phyloP scores from a whole-genome alignment of 1,140 invertebrate species.

The Bombyx mandarina region DNA sequence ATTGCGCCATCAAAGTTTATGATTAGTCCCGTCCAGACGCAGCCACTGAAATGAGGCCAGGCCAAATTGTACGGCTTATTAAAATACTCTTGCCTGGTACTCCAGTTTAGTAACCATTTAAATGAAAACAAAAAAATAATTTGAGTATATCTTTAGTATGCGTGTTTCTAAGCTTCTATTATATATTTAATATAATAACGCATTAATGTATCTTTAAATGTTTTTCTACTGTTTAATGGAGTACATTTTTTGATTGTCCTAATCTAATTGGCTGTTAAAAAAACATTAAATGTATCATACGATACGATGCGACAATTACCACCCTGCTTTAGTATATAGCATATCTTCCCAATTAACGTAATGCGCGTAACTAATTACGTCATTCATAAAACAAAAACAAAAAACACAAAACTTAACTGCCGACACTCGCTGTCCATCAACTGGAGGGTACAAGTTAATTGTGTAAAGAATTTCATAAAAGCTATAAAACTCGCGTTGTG shows the following conservation, averaged over 20 bases:
- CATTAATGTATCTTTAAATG: no score
- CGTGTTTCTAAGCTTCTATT: no score
- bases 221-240: no score
- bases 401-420: constrained; percentile 27
- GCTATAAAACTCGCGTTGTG: constrained; percentile 59
- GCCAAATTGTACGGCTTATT: constrained; percentile 9
- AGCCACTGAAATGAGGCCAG: constrained; percentile 7
- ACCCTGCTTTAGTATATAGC: constrained; percentile 11
- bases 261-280: no score
- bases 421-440: constrained; percentile 30
- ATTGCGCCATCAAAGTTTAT: constrained; percentile 18
- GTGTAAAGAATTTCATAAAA: constrained; percentile 56
- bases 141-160: no score
- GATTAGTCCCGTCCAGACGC: constrained; percentile 15
- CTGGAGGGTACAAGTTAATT: constrained; percentile 48
- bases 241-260: no score
- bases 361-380: constrained; percentile 41
- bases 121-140: no score
- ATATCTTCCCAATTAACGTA: constrained; percentile 27
- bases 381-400: constrained; percentile 34
- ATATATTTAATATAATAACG: no score
- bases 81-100: constrained; percentile 1
- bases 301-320: no score
- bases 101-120: no score
- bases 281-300: no score